Base-by-base conservation (phyloP, 2,888 invertebrate genomes). In the Antheraea yamamai region DNA sequence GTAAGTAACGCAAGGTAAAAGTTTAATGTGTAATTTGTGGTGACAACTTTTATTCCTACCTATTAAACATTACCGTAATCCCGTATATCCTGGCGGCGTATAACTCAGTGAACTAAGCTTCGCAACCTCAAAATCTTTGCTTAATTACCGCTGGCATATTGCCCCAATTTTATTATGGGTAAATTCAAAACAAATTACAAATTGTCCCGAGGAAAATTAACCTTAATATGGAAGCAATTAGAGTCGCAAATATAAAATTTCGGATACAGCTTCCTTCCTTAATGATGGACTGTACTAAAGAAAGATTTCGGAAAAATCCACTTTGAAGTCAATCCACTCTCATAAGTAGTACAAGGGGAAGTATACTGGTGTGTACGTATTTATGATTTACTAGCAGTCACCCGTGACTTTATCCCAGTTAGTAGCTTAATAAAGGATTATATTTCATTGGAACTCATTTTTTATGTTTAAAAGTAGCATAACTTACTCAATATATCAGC, bases 101-200 rank as follows among this genome's bases (percentile, higher is more conserved):
- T 26, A 64, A 64, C 64, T 64, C 26, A 64, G 64, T 64, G 26
- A 64, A 64, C 64, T 64, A 64, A 64, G 64, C 64, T 26, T 23
- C 64, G 14, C 12, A 26, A 26, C 64, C 26, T 64, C 14, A 26
- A 64, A 14, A 64, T 64, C 64, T 64, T 64, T 0, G 26, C 26
- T 16, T 64, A 64, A 64, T 26, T 64, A 64, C 64, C 64, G 26
- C 10, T 64, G 64, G 26, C 26, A 26, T 64, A 64, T 64, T 64
- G 26, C 14, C 64, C 26, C 26, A 64, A 4, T 64, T 64, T 64
- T 23, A 64, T 4, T 26, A 64, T 26, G 64, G 64, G 18, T 64
- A 64, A 64, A 26, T 64, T 26, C 12, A 26, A 64, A 23, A 64
- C 26, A 23, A 64, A 64, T 26, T 64, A 26, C 23, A 64, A n/a